Evolutionary conservation across 2,888 invertebrate species (phyloP), one percentile per base, ranked within the genome.

Genomic region (Elegia similella): DNA sequence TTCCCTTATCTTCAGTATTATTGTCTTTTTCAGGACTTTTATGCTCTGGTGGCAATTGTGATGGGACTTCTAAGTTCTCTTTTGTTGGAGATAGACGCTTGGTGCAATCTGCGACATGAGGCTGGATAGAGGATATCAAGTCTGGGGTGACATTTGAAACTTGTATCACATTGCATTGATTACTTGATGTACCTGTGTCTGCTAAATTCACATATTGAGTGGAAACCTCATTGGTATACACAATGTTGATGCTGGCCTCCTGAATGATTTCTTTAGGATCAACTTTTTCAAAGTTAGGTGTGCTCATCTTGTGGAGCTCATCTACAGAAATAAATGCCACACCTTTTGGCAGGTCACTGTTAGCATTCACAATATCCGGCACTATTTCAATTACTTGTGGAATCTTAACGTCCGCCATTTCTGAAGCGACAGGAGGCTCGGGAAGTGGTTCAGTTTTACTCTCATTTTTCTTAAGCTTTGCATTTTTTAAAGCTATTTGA

Each of bases 181-280:
- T 64, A 29, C 67, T 79, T 0, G 82, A 72, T 3, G 73, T 63
- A 1, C 67, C 68, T 1, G 80, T 50, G 43, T 86, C 82, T 5
- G 82, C 72, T 0, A 87, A 79, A 69, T 79, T 88, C 0, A 86
- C 76, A 73, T 82, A 91, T 59, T 85, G 84, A 17, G 80, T 73
- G n/a, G 88, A 74, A 0, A 86, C 70, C 47, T 89, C 85, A 75
- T 85, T 86, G 12, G 84, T 80, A 56, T 90, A 91, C 2, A 91
- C 90, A 69, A 91, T 91, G 59, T 91, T 91, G 44, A 91, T 88
- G 59, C 91, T 90, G 1, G 91, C 91, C 72, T 90, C 91, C 59
- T 91, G 84, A 52, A 91, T 91, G 15, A 90, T 88, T 55, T 91
- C 88, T 62, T 91, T 90, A 0, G 91, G 88, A 61, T 90, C 89